Percentiles rank a stretch among this genome's conserved stretches.
Conservation (phyloP, 2,113 vertebrate genomes). For the Centrocercus urophasianus region DNA sequence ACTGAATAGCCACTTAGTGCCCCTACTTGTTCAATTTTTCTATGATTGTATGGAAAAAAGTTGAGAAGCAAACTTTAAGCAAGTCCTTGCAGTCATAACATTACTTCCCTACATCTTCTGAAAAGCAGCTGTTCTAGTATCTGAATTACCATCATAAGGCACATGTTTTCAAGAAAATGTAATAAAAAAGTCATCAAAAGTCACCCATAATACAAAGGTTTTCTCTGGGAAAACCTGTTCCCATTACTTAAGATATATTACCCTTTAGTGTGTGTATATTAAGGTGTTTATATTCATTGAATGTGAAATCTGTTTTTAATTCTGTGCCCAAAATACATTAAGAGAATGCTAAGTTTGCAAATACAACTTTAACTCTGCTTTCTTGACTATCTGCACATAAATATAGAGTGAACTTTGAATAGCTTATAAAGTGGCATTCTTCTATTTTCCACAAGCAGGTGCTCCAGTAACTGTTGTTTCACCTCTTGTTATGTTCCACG, state of each 20-base stretch:
- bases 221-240: conserved; percentile 49
- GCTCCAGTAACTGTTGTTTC: not conserved
- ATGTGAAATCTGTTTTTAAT: not conserved
- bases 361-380: not conserved
- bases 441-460: not conserved
- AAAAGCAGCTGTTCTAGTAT: conserved; percentile 34
- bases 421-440: not conserved
- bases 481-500: not conserved
- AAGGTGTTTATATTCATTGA: conserved; percentile 7
- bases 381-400: conserved; percentile 5
- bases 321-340: conserved; percentile 4
- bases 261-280: not conserved
- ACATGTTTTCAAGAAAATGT: conserved; percentile 24
- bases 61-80: not conserved
- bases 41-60: not conserved
- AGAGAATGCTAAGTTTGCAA: conserved; percentile 22
- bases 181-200: conserved; percentile 37
- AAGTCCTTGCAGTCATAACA: not conserved
- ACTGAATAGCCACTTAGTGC: not conserved
- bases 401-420: not conserved
- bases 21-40: not conserved
- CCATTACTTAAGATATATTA: conserved; percentile 24
- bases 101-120: not conserved
- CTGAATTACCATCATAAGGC: conserved; percentile 39
- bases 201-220: conserved; percentile 12